Percentiles rank a stretch among this genome's conserved stretches.
Evolutionary conservation across 2,113 vertebrate species (phyloP).

Genomic region (Channa argus): DNA sequence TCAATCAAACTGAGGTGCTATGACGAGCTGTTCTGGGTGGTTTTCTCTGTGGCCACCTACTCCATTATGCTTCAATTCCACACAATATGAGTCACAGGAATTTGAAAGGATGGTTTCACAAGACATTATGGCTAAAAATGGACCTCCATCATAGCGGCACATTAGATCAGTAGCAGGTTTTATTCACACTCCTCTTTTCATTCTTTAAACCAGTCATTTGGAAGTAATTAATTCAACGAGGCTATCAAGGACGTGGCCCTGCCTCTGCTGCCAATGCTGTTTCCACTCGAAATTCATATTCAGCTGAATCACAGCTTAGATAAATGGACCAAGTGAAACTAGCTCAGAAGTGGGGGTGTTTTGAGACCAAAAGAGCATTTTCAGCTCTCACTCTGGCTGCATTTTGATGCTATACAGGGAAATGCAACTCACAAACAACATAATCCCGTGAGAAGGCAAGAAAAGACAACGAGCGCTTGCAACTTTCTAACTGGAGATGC

Average conservation of each 20-base stretch:
- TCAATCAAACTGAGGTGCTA: constrained; percentile 73
- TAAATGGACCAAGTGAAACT: constrained; percentile 44
- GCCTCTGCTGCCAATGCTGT: constrained; percentile 25
- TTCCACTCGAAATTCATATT: constrained; percentile 51
- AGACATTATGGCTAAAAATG: constrained; percentile 53
- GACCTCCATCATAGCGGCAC: constrained; percentile 42
- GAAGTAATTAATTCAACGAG: constrained; percentile 44
- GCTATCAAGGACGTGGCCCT: constrained; percentile 44
- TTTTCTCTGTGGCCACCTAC: constrained; percentile 45
- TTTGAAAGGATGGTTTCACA: constrained; percentile 41
- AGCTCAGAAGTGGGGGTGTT: constrained; percentile 46
- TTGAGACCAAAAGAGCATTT: constrained; percentile 35
- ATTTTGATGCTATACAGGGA: constrained; percentile 10
- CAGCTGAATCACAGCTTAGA: constrained; percentile 47
- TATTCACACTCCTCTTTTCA: constrained; percentile 49
- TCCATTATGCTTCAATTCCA: constrained; percentile 57
- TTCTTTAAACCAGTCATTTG: constrained; percentile 55
- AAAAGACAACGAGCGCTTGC: constrained; percentile 11
- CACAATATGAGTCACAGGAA: constrained; percentile 64
- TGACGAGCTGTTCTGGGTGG: constrained; percentile 55
- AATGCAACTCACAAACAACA: constrained; percentile 42
- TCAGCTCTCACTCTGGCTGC: constrained; percentile 29
- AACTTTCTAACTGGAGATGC: neutral
- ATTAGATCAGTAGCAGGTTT: constrained; percentile 51
- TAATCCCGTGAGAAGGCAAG: constrained; percentile 18